phyloP scores from a whole-genome alignment of 2,888 invertebrate species.

The Hyalella azteca region DNA sequence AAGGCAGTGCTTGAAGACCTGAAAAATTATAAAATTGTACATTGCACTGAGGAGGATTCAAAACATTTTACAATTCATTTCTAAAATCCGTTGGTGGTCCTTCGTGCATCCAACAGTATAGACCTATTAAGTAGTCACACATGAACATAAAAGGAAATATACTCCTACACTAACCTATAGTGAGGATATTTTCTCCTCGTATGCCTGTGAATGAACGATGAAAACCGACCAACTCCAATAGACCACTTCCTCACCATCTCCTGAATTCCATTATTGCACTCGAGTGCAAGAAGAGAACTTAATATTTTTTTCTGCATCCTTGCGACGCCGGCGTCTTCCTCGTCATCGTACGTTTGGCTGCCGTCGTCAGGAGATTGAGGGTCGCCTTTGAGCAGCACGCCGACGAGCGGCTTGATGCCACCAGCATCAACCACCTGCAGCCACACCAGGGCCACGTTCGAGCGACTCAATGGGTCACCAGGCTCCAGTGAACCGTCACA shows the following conservation, averaged over 20 bases:
- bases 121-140: too few relatives aligned
- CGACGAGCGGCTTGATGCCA: not conserved
- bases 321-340: not conserved
- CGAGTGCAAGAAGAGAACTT: not conserved
- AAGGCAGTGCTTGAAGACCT: conserved; percentile 37
- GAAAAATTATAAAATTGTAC: too few relatives aligned
- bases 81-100: too few relatives aligned
- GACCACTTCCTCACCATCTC: not conserved
- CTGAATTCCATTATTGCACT: not conserved
- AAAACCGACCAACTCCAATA: too few relatives aligned
- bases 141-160: too few relatives aligned
- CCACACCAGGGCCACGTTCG: conserved; percentile 15
- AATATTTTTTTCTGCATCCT: conserved; percentile 1
- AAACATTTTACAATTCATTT: too few relatives aligned
- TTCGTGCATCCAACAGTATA: too few relatives aligned
- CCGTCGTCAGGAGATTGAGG: not conserved
- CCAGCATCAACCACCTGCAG: not conserved
- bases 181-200: too few relatives aligned
- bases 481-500: conserved; percentile 9
- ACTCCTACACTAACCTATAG: too few relatives aligned
- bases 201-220: too few relatives aligned
- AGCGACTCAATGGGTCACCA: not conserved
- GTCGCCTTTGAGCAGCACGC: not conserved
- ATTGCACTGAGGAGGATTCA: too few relatives aligned
- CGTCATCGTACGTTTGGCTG: not conserved